Conservation (phyloP, 1,140 invertebrate genomes). For the Sweltsa coloradensis region DNA sequence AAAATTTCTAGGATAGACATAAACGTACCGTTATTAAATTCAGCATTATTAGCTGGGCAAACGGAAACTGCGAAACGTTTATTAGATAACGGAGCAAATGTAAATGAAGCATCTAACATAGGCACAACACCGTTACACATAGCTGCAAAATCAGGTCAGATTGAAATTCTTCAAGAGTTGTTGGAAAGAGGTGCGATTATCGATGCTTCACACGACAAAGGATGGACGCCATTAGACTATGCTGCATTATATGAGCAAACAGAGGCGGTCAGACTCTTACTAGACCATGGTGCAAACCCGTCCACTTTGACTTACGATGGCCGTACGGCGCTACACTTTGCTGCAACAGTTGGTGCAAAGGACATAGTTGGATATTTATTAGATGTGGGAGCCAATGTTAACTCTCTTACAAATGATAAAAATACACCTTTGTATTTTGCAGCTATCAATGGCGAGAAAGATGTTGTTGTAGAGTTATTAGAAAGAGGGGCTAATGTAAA, state of each 20-base stretch:
- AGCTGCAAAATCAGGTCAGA: background rate
- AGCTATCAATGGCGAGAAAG: too few species aligned
- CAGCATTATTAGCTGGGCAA: background rate
- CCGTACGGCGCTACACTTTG: slow-evolving; percentile 61
- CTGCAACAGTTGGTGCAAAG: slow-evolving; percentile 59
- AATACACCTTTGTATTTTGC: too few species aligned
- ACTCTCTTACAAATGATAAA: too few species aligned
- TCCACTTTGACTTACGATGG: slow-evolving; percentile 56
- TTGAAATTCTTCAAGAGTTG: slow-evolving; percentile 4
- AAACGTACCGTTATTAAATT: background rate
- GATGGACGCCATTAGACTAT: slow-evolving; percentile 35
- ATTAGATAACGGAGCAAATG: slow-evolving; percentile 2
- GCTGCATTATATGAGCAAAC: slow-evolving; percentile 57
- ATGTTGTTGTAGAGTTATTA: too few species aligned
- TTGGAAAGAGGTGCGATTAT: slow-evolving; percentile 6
- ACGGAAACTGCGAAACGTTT: background rate
- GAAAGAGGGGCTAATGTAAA: too few species aligned
- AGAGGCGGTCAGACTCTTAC: slow-evolving; percentile 52
- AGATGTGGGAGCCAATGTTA: slow-evolving; percentile 46
- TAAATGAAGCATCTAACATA: slow-evolving; percentile 3
- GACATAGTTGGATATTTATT: slow-evolving; percentile 55
- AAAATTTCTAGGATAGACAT: background rate
- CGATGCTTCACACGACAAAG: slow-evolving; percentile 3
- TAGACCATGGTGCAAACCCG: slow-evolving; percentile 45
- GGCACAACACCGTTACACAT: slow-evolving; percentile 6